Evolutionary conservation across 2,113 vertebrate species (phyloP), one percentile per base, ranked within the genome.

Genomic region (Saimiri boliviensis): DNA sequence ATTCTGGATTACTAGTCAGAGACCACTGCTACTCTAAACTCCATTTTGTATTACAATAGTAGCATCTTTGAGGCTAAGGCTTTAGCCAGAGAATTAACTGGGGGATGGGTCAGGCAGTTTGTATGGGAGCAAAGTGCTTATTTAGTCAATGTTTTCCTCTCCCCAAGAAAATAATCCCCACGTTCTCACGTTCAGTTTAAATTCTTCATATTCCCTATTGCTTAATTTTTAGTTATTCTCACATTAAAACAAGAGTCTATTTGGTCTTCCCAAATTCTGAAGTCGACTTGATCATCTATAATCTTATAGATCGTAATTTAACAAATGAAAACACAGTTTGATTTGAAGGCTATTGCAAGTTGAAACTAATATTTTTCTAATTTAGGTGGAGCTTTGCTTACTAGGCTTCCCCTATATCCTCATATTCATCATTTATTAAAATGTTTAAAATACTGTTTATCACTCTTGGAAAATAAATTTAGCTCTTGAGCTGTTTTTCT

Each of bases 351-450:
- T 70, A 30, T 77, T 56, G 10, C 54, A 82, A 92, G 70, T 87
- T 93, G 14, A 79, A 79, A 80, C 37, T 35, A 82, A 86, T 73
- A 71, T 5, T 79, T 93, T 77, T 58, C 10, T 68, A 86, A 89
- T 30, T 66, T 58, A 87, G 58, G 3, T 91, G 47, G 7, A 12
- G 14, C 32, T 66, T 83, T 27, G n/a, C 79, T 32, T 83, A 20
- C 37, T 27, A 76, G 89, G 14, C 9, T 58, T 93, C 3, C 9
- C 6, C 8, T 87, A 5, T 74, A 77, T 79, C 12, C 52, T 89
- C 54, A 73, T 40, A 93, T 23, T 42, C 27, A 86, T 87, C 11
- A 74, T 86, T 97, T 93, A 90, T 81, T 95, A 93, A 96, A 86
- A 68, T 93, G 21, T 89, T 94, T 54, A 68, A 73, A 89, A 83